A percentile compares a stretch with the other conserved stretches of the same genome.
These are phyloP conservation scores for Pachliopta kotzebuea DNA, from an alignment of 2,888 invertebrate genomes.

Conservation along the genomic window DNA sequence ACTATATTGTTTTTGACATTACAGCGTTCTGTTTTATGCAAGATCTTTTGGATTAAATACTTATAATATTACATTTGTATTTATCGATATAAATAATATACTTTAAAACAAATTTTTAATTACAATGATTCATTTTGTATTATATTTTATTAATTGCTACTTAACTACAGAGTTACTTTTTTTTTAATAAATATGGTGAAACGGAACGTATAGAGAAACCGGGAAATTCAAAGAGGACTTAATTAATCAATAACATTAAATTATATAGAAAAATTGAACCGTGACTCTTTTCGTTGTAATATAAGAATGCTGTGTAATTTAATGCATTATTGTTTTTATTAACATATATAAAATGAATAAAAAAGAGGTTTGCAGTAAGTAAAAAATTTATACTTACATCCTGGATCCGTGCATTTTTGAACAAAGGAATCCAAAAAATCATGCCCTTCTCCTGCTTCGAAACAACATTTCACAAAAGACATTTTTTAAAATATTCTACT, in stretches of 20 bases:
- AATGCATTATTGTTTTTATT: background rate
- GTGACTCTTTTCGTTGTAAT: background rate
- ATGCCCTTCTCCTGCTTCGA: slow-evolving; percentile 86
- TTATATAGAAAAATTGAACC: background rate
- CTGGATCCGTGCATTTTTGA: slow-evolving; percentile 90
- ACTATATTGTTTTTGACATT: slow-evolving; percentile 26
- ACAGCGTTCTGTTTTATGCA: slow-evolving; percentile 19
- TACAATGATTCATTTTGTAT: too few species aligned
- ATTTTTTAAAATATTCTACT: slow-evolving; percentile 51
- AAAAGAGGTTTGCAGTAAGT: background rate
- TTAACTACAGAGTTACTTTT: background rate
- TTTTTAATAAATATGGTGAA: slow-evolving; percentile 1
- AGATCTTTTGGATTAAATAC: too few species aligned
- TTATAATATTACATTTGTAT: too few species aligned
- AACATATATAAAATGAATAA: background rate
- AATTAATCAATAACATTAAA: slow-evolving; percentile 26
- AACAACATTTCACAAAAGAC: slow-evolving; percentile 89
- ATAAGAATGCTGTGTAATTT: background rate
- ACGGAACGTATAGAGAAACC: slow-evolving; percentile 10
- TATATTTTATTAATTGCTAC: too few species aligned
- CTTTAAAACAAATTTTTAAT: too few species aligned
- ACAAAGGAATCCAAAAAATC: slow-evolving; percentile 88
- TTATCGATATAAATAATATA: too few species aligned
- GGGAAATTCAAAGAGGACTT: slow-evolving; percentile 15
- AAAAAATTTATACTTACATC: slow-evolving; percentile 83